Evolutionary conservation across 2,888 invertebrate species (phyloP).

Genomic region (Ephialtes manifestator): DNA sequence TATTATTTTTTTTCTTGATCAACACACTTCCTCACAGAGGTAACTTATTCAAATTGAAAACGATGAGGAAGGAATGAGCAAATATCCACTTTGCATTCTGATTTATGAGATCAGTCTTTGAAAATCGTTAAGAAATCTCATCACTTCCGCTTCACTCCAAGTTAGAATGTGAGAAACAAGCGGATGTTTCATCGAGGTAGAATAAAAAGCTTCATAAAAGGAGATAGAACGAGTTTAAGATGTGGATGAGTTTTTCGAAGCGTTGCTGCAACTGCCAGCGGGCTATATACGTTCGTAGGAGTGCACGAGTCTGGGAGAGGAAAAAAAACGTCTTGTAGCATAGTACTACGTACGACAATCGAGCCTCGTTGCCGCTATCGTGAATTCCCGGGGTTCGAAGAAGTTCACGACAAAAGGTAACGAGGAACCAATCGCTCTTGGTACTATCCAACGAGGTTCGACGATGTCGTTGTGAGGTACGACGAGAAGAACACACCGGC

Average conservation of each 20-base stretch:
- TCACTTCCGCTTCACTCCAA: no score
- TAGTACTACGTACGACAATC: constrained; percentile 24
- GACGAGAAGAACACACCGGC: constrained; percentile 10
- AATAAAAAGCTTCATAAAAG: no score
- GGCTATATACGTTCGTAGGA: not conserved
- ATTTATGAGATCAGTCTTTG: no score
- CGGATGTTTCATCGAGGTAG: no score
- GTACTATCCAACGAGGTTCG: not conserved
- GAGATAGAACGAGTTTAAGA: not conserved
- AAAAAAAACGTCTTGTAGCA: constrained; percentile 20
- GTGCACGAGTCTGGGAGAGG: not conserved
- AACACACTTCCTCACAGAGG: no score
- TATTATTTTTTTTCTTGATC: no score
- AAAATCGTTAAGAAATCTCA: no score
- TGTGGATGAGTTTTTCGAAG: constrained; percentile 4
- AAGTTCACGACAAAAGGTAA: constrained; percentile 64
- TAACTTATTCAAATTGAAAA: no score
- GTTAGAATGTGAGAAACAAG: no score
- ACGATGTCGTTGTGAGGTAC: constrained; percentile 14
- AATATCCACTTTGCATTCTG: no score
- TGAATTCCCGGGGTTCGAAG: constrained; percentile 35
- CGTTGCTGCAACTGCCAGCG: not conserved
- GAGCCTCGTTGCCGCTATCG: constrained; percentile 39
- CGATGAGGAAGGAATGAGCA: no score
- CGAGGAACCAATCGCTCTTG: constrained; percentile 53